Conservation (phyloP, 2,888 invertebrate genomes). For the Ochlodes sylvanus region DNA sequence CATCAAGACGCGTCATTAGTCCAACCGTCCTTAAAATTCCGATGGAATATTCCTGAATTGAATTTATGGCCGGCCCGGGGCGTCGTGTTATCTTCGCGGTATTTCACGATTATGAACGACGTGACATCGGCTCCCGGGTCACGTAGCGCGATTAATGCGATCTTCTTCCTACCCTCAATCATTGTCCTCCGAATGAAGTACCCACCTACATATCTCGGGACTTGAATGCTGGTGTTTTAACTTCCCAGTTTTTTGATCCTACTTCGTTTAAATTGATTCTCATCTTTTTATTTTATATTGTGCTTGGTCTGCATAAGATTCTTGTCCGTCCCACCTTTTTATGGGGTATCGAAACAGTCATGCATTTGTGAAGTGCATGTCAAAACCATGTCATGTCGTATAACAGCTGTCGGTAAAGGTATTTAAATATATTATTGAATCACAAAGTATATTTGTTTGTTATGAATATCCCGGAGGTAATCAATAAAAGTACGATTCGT, state of each 20-base stretch:
- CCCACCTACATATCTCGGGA: not conserved
- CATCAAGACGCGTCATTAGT: conserved; percentile 5
- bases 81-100: conserved; percentile 37
- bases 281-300: not conserved
- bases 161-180: conserved; percentile 39
- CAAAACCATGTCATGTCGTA: no score
- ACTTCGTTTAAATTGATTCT: not conserved
- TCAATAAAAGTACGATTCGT: no score
- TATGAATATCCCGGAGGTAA: no score
- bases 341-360: not conserved
- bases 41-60: conserved; percentile 37
- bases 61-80: conserved; percentile 37
- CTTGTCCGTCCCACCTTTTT: no score
- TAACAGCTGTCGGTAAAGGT: no score
- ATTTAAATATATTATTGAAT: no score
- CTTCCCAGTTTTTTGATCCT: not conserved
- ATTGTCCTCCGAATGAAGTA: conserved; percentile 21
- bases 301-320: no score
- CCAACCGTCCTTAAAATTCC: conserved; percentile 33
- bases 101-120: conserved; percentile 35
- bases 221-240: conserved; percentile 13
- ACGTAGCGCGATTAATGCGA: conserved; percentile 60
- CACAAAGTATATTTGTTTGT: no score
- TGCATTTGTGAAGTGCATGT: not conserved
- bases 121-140: conserved; percentile 57